Evolutionary conservation across 2,888 invertebrate genomes (phyloP), one percentile per base, ranked within the genome.

Genomic region (Acleris laterana): DNA sequence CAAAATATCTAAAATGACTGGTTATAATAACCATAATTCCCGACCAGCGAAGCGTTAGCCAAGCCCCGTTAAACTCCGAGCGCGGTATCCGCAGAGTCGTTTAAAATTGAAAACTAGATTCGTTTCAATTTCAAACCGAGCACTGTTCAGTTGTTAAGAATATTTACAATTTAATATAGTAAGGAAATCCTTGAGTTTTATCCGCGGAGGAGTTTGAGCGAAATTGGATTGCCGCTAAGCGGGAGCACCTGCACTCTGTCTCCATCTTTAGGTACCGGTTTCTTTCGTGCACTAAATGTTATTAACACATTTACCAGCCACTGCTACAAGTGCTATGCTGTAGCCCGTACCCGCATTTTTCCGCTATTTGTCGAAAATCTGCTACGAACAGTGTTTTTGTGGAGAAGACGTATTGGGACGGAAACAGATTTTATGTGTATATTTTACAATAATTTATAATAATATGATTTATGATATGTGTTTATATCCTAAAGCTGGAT

Each of bases 171-270:
- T 69, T 68, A 64, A 68, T 69, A 69, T 62, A 49, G 59, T 55
- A 64, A 63, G 57, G 56, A 20, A 59, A 38, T 28, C 50, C 61
- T 62, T 60, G 66, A 62, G 57, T 66, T 63, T 66, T 66, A 68
- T 68, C 69, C 70, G 69, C 63, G 67, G 71, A 68, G 69, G 70
- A 74, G 72, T 72, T 74, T 72, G 68, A 71, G 70, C 68, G 64
- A 74, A 77, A 76, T 76, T 76, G 74, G 74, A 77, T 75, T 76
- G 75, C 73, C 71, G 74, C 71, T 71, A 72, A 62, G 64, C 64
- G 65, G 25, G 51, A 57, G 57, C 57, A 66, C 61, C 75, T 72
- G 69, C 65, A 70, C 72, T 69, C 67, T 68, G 49, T 60, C 64
- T 70, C 57, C 67, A 57, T 38, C 7, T 32, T 49, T 22, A 32